Evolutionary conservation across 2,797 vertebrate genomes (phyloP).

Genomic region (Scyliorhinus canicula): DNA sequence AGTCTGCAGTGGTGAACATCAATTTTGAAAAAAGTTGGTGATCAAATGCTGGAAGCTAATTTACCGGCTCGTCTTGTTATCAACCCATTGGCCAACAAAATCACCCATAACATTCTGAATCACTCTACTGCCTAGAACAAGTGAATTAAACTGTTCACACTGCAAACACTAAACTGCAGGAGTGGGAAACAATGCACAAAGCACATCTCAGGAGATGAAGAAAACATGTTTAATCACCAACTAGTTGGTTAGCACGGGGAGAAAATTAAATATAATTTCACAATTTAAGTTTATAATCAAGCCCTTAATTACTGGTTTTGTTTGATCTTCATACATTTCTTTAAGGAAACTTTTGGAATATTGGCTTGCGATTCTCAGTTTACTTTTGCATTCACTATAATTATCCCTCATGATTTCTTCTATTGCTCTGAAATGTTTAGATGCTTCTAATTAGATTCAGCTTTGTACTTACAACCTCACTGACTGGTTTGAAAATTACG

Average conservation of each 20-base stretch:
- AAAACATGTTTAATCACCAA: background rate
- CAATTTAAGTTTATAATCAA: background rate
- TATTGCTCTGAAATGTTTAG: background rate
- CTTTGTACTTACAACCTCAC: background rate
- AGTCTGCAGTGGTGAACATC: background rate
- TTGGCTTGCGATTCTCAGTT: background rate
- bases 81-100: background rate
- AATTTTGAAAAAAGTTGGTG: background rate
- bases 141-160: background rate
- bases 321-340: background rate
- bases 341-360: background rate
- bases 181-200: conserved; percentile 2
- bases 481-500: background rate
- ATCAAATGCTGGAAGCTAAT: background rate
- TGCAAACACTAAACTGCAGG: conserved; percentile 2
- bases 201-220: background rate
- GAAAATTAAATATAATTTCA: conserved; percentile 16
- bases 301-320: background rate
- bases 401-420: background rate
- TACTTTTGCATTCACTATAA: conserved; percentile 17
- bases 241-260: background rate
- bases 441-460: background rate
- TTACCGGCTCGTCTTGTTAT: background rate
- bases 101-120: background rate
- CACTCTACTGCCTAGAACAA: background rate